Conservation (phyloP, 2,888 invertebrate species). For the Stenichneumon culpator region DNA sequence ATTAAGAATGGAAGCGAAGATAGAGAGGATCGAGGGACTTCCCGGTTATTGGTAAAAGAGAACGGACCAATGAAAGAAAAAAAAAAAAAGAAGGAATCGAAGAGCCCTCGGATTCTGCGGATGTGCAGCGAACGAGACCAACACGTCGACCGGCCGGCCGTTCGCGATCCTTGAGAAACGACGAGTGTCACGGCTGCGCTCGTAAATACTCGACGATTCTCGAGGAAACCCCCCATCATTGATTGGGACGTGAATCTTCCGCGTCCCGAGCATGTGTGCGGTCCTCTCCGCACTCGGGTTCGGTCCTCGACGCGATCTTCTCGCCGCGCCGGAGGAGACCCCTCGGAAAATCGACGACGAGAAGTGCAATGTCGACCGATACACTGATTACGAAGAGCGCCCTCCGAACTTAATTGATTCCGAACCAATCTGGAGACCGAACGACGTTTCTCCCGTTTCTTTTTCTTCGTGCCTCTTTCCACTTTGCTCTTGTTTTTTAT, state of each 20-base stretch:
- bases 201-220: conserved; percentile 82
- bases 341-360: conserved; percentile 21
- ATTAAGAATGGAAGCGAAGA: conserved; percentile 23
- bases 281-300: not conserved
- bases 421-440: conserved; percentile 79
- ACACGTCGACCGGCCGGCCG: conserved; percentile 19
- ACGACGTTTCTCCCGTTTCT: conserved; percentile 37
- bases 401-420: conserved; percentile 83
- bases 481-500: not conserved
- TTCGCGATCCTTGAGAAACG: conserved; percentile 74
- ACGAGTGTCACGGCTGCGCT: conserved; percentile 80
- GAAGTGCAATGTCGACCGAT: conserved; percentile 71
- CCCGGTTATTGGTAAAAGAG: not conserved
- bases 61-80: conserved; percentile 47
- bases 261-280: conserved; percentile 36
- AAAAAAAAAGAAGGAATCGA: conserved; percentile 41
- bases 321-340: not conserved
- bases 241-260: conserved; percentile 84
- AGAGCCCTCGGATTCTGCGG: conserved; percentile 47
- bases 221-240: conserved; percentile 71
- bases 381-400: conserved; percentile 80
- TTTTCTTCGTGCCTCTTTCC: conserved; percentile 12
- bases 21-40: conserved; percentile 50
- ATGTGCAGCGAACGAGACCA: conserved; percentile 25
- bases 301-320: conserved; percentile 1